Evolutionary conservation across 2,888 invertebrate species (phyloP).

Genomic region (Ashinkailepas kermadecensis): DNA sequence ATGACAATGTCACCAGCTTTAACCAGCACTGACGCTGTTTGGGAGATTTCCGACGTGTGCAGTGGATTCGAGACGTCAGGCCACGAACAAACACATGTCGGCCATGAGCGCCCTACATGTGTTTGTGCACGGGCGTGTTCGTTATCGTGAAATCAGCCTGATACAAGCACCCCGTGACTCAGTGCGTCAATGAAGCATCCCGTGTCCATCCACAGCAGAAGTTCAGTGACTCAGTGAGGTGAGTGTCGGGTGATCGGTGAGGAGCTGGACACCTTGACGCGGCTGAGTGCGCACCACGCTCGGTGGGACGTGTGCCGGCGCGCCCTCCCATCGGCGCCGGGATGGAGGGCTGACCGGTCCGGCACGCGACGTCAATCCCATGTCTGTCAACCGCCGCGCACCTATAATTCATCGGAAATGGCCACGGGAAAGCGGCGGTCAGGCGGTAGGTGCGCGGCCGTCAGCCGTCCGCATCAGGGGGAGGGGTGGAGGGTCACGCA

Average conservation of each 20-base stretch:
- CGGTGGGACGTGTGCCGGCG: background rate
- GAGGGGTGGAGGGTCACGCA: background rate
- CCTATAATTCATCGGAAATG: constrained; percentile 10
- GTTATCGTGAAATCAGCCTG: no score
- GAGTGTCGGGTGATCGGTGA: background rate
- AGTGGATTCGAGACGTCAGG: no score
- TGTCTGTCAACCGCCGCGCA: background rate
- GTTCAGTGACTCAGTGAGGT: background rate
- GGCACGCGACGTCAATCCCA: background rate
- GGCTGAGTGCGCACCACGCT: background rate
- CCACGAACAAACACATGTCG: no score
- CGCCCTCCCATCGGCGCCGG: background rate
- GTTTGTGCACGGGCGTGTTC: no score
- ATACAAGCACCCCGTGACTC: no score
- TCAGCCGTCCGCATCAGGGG: background rate
- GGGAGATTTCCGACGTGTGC: no score
- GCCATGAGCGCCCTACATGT: no score
- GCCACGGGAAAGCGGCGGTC: background rate
- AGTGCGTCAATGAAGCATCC: background rate
- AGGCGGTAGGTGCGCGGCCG: background rate
- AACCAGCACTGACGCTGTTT: no score
- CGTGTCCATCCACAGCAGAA: background rate
- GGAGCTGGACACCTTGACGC: background rate
- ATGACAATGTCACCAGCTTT: no score
- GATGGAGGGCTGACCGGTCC: background rate